These are phyloP conservation scores for Podarcis muralis DNA, from an alignment of 2,113 vertebrate species.

Conservation along the genomic window DNA sequence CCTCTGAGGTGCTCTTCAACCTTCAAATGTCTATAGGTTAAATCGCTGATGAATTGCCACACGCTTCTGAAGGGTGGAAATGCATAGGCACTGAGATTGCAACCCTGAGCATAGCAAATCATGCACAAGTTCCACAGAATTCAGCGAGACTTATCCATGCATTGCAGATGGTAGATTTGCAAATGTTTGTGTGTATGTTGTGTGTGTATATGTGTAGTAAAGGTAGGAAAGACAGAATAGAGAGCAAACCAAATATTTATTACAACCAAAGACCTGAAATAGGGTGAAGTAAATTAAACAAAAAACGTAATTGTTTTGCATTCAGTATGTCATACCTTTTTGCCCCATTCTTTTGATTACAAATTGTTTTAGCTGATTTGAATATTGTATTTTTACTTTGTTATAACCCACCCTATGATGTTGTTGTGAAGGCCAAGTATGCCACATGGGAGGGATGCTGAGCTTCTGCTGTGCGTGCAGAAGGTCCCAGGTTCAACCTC, in stretches of 20 bases:
- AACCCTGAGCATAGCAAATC: not conserved
- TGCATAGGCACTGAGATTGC: not conserved
- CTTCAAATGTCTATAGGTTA: slow-evolving; percentile 81
- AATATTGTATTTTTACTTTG: too few species aligned
- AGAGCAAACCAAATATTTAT: not conserved
- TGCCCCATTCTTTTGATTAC: too few species aligned
- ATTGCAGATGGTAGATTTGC: not conserved
- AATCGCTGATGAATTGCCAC: slow-evolving; percentile 78
- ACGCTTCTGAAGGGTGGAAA: slow-evolving; percentile 62
- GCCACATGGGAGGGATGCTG: not conserved
- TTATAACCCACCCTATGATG: too few species aligned
- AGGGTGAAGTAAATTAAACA: too few species aligned
- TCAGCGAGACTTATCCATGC: not conserved
- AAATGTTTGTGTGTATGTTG: not conserved
- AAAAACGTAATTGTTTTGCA: not conserved
- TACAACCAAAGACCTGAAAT: not conserved
- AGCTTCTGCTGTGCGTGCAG: too few species aligned
- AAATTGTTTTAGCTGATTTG: too few species aligned
- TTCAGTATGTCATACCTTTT: too few species aligned
- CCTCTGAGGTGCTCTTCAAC: slow-evolving; percentile 76
- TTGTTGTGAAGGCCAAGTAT: too few species aligned
- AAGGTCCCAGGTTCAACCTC: not conserved
- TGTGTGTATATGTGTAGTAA: not conserved
- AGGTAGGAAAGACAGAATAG: not conserved
- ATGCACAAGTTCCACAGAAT: slow-evolving; percentile 1